A percentile compares a stretch with the other conserved stretches of the same genome.
phyloP scores from a whole-genome alignment of 1,140 invertebrate species.

The Semibalanus balanoides region DNA sequence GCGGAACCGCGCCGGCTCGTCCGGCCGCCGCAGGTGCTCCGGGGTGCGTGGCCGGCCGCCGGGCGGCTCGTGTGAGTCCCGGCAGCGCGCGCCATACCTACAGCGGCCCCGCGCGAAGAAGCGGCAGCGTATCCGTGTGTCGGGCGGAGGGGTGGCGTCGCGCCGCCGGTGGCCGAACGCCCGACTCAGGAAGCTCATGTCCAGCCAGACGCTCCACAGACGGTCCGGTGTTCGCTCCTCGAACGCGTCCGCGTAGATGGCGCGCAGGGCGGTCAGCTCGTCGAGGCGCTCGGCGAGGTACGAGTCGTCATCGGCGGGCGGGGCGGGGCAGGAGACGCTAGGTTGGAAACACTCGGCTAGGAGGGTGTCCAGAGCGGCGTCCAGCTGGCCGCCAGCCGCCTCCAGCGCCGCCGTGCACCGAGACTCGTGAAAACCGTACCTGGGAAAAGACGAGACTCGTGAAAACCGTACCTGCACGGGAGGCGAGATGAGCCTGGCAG shows the following conservation, averaged over 20 bases:
- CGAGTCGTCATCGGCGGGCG: background rate
- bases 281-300: background rate
- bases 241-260: background rate
- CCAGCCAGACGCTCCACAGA: background rate
- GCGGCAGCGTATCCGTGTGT: background rate
- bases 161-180: background rate
- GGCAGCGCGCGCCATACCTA: background rate
- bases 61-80: background rate
- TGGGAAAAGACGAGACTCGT: background rate
- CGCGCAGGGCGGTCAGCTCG: background rate
- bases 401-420: background rate
- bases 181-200: background rate
- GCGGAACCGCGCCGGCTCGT: background rate
- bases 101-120: background rate
- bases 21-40: background rate
- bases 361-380: background rate
- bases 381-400: background rate
- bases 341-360: background rate
- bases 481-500: no score
- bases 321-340: background rate
- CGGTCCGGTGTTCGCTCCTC: background rate
- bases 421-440: background rate
- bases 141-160: no score
- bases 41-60: background rate
- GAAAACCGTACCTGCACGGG: no score